phyloP scores from a whole-genome alignment of 1,140 invertebrate species.

The Halesus radiatus region DNA sequence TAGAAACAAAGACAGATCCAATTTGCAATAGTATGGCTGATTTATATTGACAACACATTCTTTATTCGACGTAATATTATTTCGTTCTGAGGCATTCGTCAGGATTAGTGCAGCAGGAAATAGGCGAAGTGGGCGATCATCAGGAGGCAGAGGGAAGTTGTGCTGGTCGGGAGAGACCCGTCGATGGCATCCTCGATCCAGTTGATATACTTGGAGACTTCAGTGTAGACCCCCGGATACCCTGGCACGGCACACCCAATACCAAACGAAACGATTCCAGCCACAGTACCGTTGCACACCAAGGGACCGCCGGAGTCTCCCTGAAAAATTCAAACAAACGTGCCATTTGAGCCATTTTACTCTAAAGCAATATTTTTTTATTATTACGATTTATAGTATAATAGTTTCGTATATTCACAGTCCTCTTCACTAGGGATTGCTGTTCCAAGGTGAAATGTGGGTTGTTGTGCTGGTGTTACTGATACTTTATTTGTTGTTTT shows the following conservation, averaged over 20 bases:
- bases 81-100: not conserved
- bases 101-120: not conserved
- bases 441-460: too few species aligned
- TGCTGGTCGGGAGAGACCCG: not conserved
- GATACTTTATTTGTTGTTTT: too few species aligned
- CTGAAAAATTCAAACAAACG: slow-evolving; percentile 46
- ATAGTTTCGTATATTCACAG: too few species aligned
- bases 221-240: slow-evolving; percentile 69
- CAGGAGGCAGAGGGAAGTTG: not conserved
- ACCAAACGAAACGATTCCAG: slow-evolving; percentile 69
- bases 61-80: too few species aligned
- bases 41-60: too few species aligned
- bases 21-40: too few species aligned
- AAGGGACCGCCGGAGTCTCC: slow-evolving; percentile 60
- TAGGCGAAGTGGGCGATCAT: not conserved
- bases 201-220: slow-evolving; percentile 34
- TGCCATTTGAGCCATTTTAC: too few species aligned
- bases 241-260: slow-evolving; percentile 64
- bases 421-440: too few species aligned
- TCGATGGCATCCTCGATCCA: slow-evolving; percentile 20
- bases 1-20: too few species aligned
- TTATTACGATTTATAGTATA: too few species aligned
- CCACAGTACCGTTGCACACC: slow-evolving; percentile 54
- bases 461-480: too few species aligned
- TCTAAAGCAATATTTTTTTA: too few species aligned